A percentile compares a stretch with the other conserved stretches of the same genome.
These are phyloP conservation scores for Phenganax marumi DNA, from an alignment of 92 coral and sea anemone species.

Conservation along the genomic window DNA sequence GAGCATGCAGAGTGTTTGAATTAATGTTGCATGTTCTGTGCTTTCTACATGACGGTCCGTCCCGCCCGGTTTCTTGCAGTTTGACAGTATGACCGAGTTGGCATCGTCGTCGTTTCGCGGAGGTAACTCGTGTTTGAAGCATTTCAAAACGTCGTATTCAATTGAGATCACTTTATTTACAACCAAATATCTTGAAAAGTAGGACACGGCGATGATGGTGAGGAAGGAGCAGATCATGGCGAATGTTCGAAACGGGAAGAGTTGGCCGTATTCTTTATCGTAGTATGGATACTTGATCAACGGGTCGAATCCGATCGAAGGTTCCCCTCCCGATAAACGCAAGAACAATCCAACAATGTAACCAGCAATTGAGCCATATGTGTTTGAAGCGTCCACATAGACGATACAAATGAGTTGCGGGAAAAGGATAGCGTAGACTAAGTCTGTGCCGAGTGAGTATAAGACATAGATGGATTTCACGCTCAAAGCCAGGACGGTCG, in stretches of 20 bases:
- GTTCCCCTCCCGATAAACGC: slow-evolving; percentile 80
- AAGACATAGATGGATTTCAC: slow-evolving; percentile 70
- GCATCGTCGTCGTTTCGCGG: slow-evolving; percentile 7
- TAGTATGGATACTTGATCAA: slow-evolving; percentile 78
- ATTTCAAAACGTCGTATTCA: slow-evolving; percentile 65
- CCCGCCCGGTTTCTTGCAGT: background rate
- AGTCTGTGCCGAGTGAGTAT: slow-evolving; percentile 79
- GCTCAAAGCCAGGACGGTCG: slow-evolving; percentile 79
- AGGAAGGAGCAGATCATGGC: slow-evolving; percentile 72
- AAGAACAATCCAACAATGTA: slow-evolving; percentile 75
- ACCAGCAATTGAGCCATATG: slow-evolving; percentile 76
- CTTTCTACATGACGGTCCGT: background rate
- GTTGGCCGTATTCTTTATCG: slow-evolving; percentile 64
- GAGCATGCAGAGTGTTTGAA: slow-evolving; percentile 6
- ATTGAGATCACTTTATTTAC: slow-evolving; percentile 58
- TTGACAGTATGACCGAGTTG: background rate
- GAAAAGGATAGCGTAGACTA: slow-evolving; percentile 89
- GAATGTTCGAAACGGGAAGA: slow-evolving; percentile 87
- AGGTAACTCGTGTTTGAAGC: slow-evolving; percentile 57
- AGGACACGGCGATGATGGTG: slow-evolving; percentile 73
- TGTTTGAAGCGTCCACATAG: slow-evolving; percentile 69
- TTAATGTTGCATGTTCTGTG: background rate
- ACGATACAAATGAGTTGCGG: slow-evolving; percentile 88
- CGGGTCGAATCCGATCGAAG: slow-evolving; percentile 62
- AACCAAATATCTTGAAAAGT: slow-evolving; percentile 62